Evolutionary conservation across 2,888 invertebrate species (phyloP), one percentile per base, ranked within the genome.

Genomic region (Caenorhabditis sp.): DNA sequence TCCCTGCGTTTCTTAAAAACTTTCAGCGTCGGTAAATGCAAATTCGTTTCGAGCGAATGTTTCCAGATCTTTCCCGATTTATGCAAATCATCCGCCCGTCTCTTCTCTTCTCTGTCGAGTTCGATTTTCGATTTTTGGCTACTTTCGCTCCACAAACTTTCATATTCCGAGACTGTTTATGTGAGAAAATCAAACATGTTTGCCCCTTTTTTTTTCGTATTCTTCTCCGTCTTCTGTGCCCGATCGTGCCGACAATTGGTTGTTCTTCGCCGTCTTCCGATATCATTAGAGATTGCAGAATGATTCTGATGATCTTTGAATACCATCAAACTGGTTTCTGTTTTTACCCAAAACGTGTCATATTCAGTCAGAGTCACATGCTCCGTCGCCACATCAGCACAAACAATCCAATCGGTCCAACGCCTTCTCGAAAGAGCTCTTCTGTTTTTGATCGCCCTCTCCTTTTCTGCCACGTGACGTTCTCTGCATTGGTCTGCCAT

Each of bases 221-320:
- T 45, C 45, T 17, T 45, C 20, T 17, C 22, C 11, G n/a, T 8
- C 17, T 27, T 8, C 8, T 50, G 50, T 61, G 45, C 61, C 50
- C 61, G 50, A 61, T 50, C 50, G 61, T 61, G 61, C 61, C 61
- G 37, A 48, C 30, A 27, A 32, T n/a, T 61, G 50, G 17, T 61
- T 61, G 61, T 52, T 52, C 52, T 52, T 20, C 52, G 52, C 35
- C 37, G 52, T 52, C 52, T 32, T 30, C 32, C 2, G 7, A 11
- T 55, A 46, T 65, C 55, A 55, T 65, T 65, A 55, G 65, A 52
- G 45, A 30, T 41, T 26, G 15, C 26, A 17, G 9, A 17, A 26
- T 56, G 68, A 52, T 68, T 68, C 68, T 52, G 52, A 68, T 68
- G 68, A 68, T 68, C 68, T 68, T 58, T 68, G 68, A 56, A 52